Evolutionary conservation across 1,140 invertebrate genomes (phyloP).

Genomic region (Drosophila carrolli): DNA sequence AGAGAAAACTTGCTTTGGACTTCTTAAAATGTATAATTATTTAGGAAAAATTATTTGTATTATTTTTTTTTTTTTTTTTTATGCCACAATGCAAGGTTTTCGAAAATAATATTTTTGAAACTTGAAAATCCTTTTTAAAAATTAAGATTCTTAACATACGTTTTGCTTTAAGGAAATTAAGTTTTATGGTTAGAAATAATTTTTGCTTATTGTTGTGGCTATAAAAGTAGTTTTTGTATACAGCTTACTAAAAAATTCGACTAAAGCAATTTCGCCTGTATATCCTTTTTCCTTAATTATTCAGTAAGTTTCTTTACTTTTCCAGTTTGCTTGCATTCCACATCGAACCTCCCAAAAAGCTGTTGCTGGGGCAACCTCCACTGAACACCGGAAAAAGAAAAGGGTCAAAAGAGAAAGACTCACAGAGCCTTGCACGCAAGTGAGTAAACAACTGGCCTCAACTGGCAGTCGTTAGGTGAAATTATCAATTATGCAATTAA

Average conservation of each 20-base stretch:
- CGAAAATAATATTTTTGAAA: no score
- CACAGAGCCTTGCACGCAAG: slow-evolving; percentile 35
- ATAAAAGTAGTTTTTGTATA: not conserved
- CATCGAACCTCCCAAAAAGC: not conserved
- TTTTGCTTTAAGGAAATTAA: no score
- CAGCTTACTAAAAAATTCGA: not conserved
- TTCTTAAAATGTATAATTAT: not conserved
- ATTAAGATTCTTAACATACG: no score
- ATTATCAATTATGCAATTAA: slow-evolving; percentile 48
- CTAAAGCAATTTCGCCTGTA: not conserved
- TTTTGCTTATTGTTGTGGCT: no score
- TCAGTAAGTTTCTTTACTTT: slow-evolving; percentile 2
- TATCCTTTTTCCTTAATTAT: not conserved
- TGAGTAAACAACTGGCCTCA: slow-evolving; percentile 38
- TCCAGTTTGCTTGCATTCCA: slow-evolving; percentile 14
- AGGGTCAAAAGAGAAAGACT: not conserved
- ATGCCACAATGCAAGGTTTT: no score
- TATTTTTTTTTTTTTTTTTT: no score
- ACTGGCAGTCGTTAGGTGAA: slow-evolving; percentile 23
- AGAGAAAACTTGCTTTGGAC: not conserved
- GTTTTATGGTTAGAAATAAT: no score
- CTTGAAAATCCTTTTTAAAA: no score
- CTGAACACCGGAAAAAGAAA: not conserved
- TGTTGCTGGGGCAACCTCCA: slow-evolving; percentile 30
- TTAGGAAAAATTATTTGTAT: not conserved